Evolutionary conservation across 2,888 invertebrate genomes (phyloP).

Genomic region (Lycocerus yunnanus): DNA sequence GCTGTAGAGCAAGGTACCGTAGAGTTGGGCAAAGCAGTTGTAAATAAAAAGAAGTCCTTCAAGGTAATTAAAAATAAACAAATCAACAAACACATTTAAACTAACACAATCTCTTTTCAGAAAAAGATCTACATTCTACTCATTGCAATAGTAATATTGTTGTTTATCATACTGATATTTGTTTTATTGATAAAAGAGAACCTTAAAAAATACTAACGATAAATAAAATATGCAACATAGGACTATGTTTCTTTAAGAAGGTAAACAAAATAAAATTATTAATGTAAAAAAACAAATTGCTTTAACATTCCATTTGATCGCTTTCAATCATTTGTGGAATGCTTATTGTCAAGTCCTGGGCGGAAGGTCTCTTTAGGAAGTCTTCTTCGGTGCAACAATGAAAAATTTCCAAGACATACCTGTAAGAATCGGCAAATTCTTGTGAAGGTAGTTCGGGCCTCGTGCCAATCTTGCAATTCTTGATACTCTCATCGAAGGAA

Average conservation of each 20-base stretch:
- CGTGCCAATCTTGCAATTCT: constrained; percentile 59
- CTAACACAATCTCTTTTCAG: constrained; percentile 48
- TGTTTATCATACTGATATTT: constrained; percentile 48
- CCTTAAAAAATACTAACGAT: neutral
- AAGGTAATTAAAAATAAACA: constrained; percentile 56
- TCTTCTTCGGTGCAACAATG: constrained; percentile 70
- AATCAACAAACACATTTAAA: neutral
- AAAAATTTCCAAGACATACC: constrained; percentile 69
- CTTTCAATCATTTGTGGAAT: constrained; percentile 54
- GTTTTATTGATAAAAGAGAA: constrained; percentile 36
- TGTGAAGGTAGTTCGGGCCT: constrained; percentile 71
- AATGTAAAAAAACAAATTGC: neutral
- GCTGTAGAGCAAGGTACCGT: constrained; percentile 63
- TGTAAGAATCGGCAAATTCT: constrained; percentile 65
- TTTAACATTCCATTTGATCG: neutral
- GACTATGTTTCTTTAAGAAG: neutral
- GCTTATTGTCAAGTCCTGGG: constrained; percentile 59
- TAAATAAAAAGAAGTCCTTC: constrained; percentile 56
- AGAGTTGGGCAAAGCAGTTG: constrained; percentile 60
- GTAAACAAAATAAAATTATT: neutral
- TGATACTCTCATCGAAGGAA: constrained; percentile 25
- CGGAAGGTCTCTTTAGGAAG: constrained; percentile 64
- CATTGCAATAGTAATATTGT: constrained; percentile 45
- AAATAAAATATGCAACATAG: neutral
- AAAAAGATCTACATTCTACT: constrained; percentile 52